These are phyloP conservation scores for Atherix ibis DNA, from an alignment of 2,888 invertebrate genomes.

Conservation along the genomic window DNA sequence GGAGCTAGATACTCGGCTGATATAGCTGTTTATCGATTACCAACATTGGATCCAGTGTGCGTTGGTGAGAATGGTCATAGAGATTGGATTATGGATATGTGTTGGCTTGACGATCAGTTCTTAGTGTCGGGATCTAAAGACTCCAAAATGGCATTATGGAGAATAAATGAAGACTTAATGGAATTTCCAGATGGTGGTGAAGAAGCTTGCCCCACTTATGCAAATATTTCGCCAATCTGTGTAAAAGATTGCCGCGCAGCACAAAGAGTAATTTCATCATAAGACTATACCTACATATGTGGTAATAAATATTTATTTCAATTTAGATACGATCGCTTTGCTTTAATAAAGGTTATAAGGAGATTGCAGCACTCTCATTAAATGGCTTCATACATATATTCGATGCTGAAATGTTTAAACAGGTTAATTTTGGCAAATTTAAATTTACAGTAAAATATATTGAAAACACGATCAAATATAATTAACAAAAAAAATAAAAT, in stretches of 20 bases:
- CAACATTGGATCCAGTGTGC: slow-evolving; percentile 88
- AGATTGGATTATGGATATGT: slow-evolving; percentile 82
- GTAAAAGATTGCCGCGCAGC: slow-evolving; percentile 63
- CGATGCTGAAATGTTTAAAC: slow-evolving; percentile 76
- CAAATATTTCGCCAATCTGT: slow-evolving; percentile 49
- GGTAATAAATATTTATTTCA: slow-evolving; percentile 5
- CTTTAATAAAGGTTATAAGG: slow-evolving; percentile 71
- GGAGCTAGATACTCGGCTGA: slow-evolving; percentile 87
- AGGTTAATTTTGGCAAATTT: no score
- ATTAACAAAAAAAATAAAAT: no score
- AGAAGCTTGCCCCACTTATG: slow-evolving; percentile 32
- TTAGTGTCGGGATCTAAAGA: slow-evolving; percentile 87
- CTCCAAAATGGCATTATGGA: slow-evolving; percentile 81
- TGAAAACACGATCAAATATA: no score
- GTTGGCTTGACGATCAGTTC: slow-evolving; percentile 93
- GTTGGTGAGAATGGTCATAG: slow-evolving; percentile 81
- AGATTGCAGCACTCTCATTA: slow-evolving; percentile 78
- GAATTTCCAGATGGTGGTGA: slow-evolving; percentile 28
- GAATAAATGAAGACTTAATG: slow-evolving; percentile 41
- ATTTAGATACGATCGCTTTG: slow-evolving; percentile 62
- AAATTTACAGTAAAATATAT: no score
- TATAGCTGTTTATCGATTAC: slow-evolving; percentile 70
- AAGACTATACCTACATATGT: neutral
- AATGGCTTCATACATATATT: slow-evolving; percentile 92
- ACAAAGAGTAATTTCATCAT: slow-evolving; percentile 35